These are phyloP conservation scores for Adoxophyes honmai DNA, from an alignment of 1,140 invertebrate species.

Conservation along the genomic window DNA sequence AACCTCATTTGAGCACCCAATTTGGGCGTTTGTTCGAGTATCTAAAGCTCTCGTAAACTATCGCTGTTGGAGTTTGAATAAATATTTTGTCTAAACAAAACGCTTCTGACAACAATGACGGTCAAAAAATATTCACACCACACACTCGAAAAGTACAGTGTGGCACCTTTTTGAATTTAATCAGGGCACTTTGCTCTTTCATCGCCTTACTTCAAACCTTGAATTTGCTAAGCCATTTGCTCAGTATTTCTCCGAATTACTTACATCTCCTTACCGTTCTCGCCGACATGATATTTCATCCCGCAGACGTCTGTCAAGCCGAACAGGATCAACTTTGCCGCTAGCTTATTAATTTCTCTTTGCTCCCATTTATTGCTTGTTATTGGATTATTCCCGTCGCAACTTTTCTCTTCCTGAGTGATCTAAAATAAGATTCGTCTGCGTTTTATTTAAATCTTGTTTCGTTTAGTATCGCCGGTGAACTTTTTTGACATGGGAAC, in stretches of 20 bases:
- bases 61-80: not conserved
- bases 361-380: slow-evolving; percentile 44
- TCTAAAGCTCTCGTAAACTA: not conserved
- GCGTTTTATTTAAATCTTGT: slow-evolving; percentile 21
- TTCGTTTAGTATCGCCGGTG: not conserved
- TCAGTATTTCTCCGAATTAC: slow-evolving; percentile 5
- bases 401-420: slow-evolving; percentile 43
- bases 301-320: slow-evolving; percentile 51
- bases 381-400: slow-evolving; percentile 60
- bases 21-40: not conserved
- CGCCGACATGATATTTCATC: slow-evolving; percentile 54
- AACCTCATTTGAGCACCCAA: slow-evolving; percentile 18
- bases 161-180: not conserved
- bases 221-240: slow-evolving; percentile 7
- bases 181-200: not conserved
- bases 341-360: slow-evolving; percentile 54
- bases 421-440: slow-evolving; percentile 45
- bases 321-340: slow-evolving; percentile 55
- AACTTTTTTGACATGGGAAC: not conserved
- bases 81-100: not conserved
- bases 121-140: too few species aligned
- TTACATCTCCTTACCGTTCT: slow-evolving; percentile 17
- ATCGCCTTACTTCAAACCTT: not conserved
- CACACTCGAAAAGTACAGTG: not conserved
- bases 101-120: not conserved